Conservation (phyloP, 2,113 vertebrate genomes). For the Albula glossodonta region DNA sequence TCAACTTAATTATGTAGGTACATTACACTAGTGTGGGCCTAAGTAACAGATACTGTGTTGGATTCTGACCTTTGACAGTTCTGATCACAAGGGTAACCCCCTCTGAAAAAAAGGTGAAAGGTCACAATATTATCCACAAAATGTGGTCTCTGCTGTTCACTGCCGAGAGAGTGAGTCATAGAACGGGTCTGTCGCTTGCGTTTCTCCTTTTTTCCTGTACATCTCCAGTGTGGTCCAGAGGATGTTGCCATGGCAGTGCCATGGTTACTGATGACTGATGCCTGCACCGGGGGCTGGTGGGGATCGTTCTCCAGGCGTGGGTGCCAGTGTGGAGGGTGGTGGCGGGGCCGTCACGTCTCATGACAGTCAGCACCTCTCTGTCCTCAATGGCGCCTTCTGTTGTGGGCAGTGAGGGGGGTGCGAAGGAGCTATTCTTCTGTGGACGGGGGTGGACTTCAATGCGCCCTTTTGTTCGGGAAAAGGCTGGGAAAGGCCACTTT, state of each 20-base stretch:
- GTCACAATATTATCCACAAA: neutral
- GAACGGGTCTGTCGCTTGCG: neutral
- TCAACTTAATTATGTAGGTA: no score
- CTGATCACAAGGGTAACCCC: neutral
- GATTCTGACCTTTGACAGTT: neutral
- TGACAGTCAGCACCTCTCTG: neutral
- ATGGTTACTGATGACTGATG: neutral
- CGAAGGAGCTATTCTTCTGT: neutral
- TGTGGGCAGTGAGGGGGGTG: neutral
- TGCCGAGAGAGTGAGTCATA: neutral
- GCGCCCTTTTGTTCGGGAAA: neutral
- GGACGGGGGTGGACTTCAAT: neutral
- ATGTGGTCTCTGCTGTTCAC: neutral
- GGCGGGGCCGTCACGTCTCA: neutral
- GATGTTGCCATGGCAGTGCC: neutral
- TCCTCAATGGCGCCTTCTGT: neutral
- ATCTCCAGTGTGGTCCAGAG: neutral
- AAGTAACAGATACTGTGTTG: neutral
- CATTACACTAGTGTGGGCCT: no score
- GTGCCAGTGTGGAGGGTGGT: neutral
- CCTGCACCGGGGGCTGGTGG: neutral
- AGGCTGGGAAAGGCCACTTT: neutral
- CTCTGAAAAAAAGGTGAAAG: neutral
- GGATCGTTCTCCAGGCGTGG: neutral
- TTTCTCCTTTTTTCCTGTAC: neutral